A percentile compares a stretch with the other conserved stretches of the same genome.
phyloP scores from a whole-genome alignment of 2,113 vertebrate species.

The Tauraco erythrolophus region DNA sequence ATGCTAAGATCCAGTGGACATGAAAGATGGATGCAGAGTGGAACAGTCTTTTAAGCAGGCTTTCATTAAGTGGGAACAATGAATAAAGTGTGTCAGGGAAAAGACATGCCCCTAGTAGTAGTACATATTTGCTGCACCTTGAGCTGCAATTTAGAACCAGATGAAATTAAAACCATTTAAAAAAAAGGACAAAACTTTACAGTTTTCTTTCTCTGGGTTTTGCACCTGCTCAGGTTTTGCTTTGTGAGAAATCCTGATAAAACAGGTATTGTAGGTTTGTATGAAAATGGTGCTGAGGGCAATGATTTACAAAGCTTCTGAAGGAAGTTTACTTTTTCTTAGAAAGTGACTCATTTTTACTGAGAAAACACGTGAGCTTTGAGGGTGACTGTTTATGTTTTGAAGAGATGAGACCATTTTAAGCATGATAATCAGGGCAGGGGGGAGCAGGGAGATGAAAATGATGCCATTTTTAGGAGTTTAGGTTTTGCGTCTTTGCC shows the following conservation, averaged over 20 bases:
- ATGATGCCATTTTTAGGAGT: neutral
- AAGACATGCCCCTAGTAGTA: neutral
- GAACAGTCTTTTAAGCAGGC: neutral
- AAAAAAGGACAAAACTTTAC: neutral
- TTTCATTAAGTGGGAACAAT: neutral
- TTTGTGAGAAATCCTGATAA: slow-evolving; percentile 9
- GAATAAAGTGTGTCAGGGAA: neutral
- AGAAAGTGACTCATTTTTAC: slow-evolving; percentile 24
- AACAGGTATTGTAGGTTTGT: neutral
- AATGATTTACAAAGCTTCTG: neutral
- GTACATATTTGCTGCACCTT: neutral
- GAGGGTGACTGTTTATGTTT: slow-evolving; percentile 9
- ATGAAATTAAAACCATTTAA: neutral
- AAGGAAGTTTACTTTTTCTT: slow-evolving; percentile 1
- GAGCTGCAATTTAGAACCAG: neutral
- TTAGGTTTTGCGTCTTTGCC: neutral
- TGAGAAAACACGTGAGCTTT: neutral
- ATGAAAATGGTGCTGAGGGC: neutral
- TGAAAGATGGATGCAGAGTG: neutral
- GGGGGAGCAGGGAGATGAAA: neutral
- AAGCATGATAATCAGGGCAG: neutral
- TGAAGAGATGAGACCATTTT: neutral
- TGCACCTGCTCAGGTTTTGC: neutral
- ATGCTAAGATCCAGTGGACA: neutral
- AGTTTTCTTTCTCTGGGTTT: neutral